A percentile compares a stretch with the other conserved stretches of the same genome.
phyloP scores from a whole-genome alignment of 2,113 vertebrate genomes.

The Aspidoscelis tigris region DNA sequence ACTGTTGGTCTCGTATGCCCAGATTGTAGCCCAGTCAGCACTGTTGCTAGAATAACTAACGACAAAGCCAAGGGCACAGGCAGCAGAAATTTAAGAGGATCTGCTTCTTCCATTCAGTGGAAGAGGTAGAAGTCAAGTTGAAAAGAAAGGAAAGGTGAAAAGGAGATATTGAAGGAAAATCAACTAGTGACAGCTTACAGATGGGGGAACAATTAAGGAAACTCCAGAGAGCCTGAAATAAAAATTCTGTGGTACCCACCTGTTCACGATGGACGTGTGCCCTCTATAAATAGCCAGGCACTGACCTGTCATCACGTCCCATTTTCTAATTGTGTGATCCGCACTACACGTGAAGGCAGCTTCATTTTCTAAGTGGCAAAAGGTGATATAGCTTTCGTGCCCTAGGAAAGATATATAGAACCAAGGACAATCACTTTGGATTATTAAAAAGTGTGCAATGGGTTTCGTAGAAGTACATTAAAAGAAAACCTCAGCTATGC shows the following conservation, averaged over 20 bases:
- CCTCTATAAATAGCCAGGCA: conserved; percentile 81
- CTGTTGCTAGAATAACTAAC: conserved; percentile 26
- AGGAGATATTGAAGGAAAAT: background rate
- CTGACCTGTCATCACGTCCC: conserved; percentile 79
- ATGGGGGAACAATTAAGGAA: background rate
- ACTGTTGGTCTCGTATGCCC: conserved; percentile 40
- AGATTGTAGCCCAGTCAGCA: conserved; percentile 47
- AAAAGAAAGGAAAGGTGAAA: background rate
- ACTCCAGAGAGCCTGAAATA: background rate
- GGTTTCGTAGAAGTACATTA: background rate
- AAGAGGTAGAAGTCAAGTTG: background rate
- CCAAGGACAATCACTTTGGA: background rate
- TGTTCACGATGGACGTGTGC: conserved; percentile 83
- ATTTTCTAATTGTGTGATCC: conserved; percentile 79
- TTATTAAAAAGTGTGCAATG: accelerated
- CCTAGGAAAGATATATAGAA: conserved; percentile 56
- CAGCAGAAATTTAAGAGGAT: conserved; percentile 23
- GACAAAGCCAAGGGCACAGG: conserved; percentile 4
- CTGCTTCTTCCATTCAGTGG: background rate
- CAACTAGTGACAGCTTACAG: background rate
- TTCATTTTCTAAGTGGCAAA: conserved; percentile 82
- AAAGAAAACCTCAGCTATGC: too few relatives aligned
- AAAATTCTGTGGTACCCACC: conserved; percentile 56
- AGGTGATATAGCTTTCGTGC: conserved; percentile 83
- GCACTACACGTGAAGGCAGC: conserved; percentile 82